Evolutionary conservation across 2,113 vertebrate species (phyloP).

Genomic region (Ochotona princeps): DNA sequence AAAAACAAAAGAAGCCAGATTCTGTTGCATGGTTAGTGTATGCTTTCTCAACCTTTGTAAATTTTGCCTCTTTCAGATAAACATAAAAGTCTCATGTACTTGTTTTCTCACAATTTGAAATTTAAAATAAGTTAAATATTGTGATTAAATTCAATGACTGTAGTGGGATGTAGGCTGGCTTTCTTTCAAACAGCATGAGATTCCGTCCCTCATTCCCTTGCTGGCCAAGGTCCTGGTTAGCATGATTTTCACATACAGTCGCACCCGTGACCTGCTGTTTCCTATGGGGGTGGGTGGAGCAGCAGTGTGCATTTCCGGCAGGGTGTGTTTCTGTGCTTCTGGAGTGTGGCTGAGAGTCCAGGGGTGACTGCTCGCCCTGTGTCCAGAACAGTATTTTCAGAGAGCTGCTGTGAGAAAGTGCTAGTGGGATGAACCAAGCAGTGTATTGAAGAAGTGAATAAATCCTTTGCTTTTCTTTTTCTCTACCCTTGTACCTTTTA

Average conservation of each 20-base stretch:
- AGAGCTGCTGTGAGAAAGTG: background rate
- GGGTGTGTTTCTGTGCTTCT: background rate
- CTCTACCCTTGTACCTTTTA: background rate
- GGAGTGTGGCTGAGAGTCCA: background rate
- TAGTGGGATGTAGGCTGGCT: background rate
- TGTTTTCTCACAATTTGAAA: conserved; percentile 24
- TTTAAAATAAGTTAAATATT: conserved; percentile 42
- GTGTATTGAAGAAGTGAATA: background rate
- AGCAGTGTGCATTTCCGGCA: background rate
- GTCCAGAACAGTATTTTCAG: background rate
- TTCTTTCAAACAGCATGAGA: background rate
- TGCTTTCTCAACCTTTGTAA: background rate
- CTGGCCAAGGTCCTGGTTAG: background rate
- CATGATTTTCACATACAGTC: conserved; percentile 36
- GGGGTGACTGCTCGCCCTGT: background rate
- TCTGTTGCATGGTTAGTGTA: background rate
- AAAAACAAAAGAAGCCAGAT: background rate
- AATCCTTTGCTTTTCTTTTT: background rate
- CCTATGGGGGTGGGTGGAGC: background rate
- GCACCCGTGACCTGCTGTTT: background rate
- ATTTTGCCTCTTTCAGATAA: background rate
- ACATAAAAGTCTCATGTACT: background rate
- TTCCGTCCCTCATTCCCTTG: background rate
- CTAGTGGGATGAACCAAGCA: background rate
- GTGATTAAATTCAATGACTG: background rate